Evolutionary conservation across 1,140 invertebrate genomes (phyloP).

Genomic region (Oppia nitens): DNA sequence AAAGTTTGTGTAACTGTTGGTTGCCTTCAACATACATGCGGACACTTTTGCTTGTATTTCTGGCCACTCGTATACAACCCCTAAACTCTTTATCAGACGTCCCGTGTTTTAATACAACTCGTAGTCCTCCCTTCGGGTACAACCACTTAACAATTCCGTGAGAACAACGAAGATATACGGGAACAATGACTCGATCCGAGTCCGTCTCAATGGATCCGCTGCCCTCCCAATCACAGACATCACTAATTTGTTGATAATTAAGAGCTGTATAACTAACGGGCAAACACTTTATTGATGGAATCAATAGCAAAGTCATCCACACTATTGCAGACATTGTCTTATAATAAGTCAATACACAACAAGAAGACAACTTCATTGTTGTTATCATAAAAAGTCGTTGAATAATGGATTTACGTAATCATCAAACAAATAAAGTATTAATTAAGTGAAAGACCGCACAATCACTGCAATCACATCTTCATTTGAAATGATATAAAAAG

Average conservation of each 20-base stretch:
- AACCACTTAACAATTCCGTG: slow-evolving; percentile 50
- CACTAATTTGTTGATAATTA: background rate
- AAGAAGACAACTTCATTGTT: too few species aligned
- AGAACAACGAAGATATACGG: slow-evolving; percentile 54
- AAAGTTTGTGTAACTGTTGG: slow-evolving; percentile 41
- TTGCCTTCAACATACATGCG: slow-evolving; percentile 50
- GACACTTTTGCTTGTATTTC: slow-evolving; percentile 30
- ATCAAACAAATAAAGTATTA: too few species aligned
- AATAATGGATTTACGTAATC: too few species aligned
- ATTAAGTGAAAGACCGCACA: too few species aligned
- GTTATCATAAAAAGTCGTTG: too few species aligned
- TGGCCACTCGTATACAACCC: slow-evolving; percentile 43
- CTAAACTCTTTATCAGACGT: slow-evolving; percentile 36
- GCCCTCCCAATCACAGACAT: slow-evolving; percentile 15
- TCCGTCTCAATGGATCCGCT: slow-evolving; percentile 9
- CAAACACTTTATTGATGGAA: background rate
- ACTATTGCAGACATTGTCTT: background rate
- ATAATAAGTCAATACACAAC: too few species aligned
- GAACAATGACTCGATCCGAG: slow-evolving; percentile 43
- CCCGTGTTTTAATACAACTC: slow-evolving; percentile 42
- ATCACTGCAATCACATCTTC: too few species aligned
- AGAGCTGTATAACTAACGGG: background rate
- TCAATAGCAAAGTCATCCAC: background rate
- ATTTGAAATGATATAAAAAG: too few species aligned
- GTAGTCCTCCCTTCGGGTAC: slow-evolving; percentile 51